Percentiles rank a stretch among this genome's conserved stretches.
Evolutionary conservation across 2,113 vertebrate species (phyloP).

Genomic region (Saguinus imperator): DNA sequence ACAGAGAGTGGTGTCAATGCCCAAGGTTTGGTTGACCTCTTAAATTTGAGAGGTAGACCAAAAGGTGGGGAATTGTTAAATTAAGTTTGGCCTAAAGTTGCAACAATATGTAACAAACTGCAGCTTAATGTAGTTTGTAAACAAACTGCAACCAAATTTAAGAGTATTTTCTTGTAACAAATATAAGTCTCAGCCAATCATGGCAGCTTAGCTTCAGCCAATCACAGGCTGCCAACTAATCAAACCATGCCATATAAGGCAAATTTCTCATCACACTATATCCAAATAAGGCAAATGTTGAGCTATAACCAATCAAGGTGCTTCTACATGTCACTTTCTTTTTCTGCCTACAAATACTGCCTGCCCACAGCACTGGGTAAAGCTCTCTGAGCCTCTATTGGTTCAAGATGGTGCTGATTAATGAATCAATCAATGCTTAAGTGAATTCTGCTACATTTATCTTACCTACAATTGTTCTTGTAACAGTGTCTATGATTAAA

Average conservation of each 20-base stretch:
- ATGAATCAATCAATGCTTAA: neutral
- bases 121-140: neutral
- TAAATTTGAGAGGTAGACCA: neutral
- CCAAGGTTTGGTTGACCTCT: neutral
- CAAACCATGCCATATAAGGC: neutral
- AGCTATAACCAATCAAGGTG: neutral
- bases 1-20: neutral
- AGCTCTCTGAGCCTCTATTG: neutral
- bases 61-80: neutral
- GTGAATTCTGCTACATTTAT: neutral
- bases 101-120: neutral
- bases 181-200: neutral
- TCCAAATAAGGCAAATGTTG: neutral
- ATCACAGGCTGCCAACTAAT: neutral
- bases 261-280: neutral
- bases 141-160: neutral
- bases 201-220: neutral
- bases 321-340: neutral
- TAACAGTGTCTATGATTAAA: neutral
- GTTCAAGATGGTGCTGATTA: neutral
- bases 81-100: neutral
- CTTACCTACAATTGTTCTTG: neutral
- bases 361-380: neutral
- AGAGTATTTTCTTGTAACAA: neutral
- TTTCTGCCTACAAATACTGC: neutral